Conservation (phyloP, 2,113 vertebrate species). For the Centropus unirufus region DNA sequence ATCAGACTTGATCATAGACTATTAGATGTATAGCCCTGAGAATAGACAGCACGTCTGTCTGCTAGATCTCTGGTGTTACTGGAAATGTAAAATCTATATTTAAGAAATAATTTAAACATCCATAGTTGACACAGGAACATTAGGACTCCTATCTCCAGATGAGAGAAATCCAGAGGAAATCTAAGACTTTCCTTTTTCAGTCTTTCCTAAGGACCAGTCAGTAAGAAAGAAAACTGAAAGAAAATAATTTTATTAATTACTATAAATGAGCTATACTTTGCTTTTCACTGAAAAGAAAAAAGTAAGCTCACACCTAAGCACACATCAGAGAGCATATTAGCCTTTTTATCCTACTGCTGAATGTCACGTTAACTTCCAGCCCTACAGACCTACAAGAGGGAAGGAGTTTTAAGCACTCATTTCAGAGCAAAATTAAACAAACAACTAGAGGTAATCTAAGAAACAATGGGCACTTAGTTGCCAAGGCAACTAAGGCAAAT, state of each 20-base stretch:
- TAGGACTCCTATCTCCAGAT: not conserved
- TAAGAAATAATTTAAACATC: not conserved
- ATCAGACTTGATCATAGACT: not conserved
- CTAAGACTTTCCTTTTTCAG: not conserved
- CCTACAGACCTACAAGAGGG: not conserved
- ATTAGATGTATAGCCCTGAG: not conserved
- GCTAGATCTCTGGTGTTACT: not conserved
- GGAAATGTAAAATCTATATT: not conserved
- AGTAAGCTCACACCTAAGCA: not conserved
- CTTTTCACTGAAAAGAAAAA: not conserved
- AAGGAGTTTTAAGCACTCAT: not conserved
- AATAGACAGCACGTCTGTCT: accelerated
- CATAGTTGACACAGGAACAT: not conserved
- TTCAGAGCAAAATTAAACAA: not conserved
- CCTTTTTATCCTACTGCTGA: not conserved
- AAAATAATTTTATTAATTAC: not conserved
- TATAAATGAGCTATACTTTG: not conserved
- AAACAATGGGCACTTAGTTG: not conserved
- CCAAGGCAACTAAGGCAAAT: not conserved
- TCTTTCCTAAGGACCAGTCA: not conserved
- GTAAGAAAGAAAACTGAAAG: not conserved
- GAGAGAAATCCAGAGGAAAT: not conserved
- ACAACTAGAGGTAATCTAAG: not conserved
- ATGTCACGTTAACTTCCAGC: not conserved
- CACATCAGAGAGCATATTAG: not conserved